A percentile compares a stretch with the other conserved stretches of the same genome.
Conservation (phyloP, 2,797 vertebrate species). For the Propithecus perrieri region DNA sequence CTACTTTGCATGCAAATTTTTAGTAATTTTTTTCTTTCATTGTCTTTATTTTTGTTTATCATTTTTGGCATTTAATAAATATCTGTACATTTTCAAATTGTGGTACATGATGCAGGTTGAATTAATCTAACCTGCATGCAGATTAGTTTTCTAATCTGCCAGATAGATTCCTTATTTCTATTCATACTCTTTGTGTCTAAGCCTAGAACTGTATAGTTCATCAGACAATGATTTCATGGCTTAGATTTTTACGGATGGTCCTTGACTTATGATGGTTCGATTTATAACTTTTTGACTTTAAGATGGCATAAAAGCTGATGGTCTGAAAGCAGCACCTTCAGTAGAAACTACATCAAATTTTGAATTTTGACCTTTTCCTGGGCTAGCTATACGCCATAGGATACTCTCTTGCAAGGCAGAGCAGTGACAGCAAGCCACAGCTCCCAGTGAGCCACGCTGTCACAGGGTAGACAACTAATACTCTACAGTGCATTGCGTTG, state of each 20-base stretch:
- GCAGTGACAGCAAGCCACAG: not conserved
- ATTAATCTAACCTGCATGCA: not conserved
- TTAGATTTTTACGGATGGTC: not conserved
- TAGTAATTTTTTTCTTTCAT: not conserved
- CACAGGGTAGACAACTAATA: not conserved
- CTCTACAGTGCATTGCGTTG: not conserved
- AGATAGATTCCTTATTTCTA: not conserved
- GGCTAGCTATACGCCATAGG: not conserved
- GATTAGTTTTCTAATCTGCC: not conserved
- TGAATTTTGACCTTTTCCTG: not conserved
- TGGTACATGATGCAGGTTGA: not conserved
- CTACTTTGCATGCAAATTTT: not conserved
- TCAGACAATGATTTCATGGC: not conserved
- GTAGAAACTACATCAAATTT: not conserved
- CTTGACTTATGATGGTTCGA: not conserved
- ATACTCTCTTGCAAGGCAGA: not conserved
- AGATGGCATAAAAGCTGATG: not conserved
- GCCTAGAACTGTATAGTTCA: not conserved
- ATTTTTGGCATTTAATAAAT: slow-evolving; percentile 24
- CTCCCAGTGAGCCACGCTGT: not conserved
- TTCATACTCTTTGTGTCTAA: not conserved
- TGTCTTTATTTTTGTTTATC: not conserved
- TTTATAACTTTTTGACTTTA: not conserved
- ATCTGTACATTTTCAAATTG: not conserved
- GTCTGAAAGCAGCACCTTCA: not conserved